Conservation (phyloP, 1,140 invertebrate genomes). For the Drosophila subobscura region DNA sequence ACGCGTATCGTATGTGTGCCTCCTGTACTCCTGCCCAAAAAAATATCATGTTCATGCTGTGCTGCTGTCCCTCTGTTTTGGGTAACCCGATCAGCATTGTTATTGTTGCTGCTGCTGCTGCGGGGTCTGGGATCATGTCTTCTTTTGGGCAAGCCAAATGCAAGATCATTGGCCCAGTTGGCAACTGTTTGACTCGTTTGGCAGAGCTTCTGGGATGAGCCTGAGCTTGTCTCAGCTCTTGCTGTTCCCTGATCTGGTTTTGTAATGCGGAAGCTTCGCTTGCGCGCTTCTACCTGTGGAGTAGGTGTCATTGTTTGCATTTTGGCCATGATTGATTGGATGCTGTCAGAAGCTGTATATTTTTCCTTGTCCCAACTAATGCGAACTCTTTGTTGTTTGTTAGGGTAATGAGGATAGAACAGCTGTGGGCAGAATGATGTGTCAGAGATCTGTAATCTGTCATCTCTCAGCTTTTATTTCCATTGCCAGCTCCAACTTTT, state of each 20-base stretch:
- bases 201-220: slow-evolving; percentile 36
- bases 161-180: slow-evolving; percentile 66
- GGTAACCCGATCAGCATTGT: slow-evolving; percentile 60
- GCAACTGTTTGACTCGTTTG: slow-evolving; percentile 55
- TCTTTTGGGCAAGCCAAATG: slow-evolving; percentile 54
- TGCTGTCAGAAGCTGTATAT: neutral
- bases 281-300: slow-evolving; percentile 27
- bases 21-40: slow-evolving; percentile 14
- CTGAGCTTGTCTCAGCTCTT: neutral
- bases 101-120: slow-evolving; percentile 20
- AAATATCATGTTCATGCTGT: slow-evolving; percentile 35
- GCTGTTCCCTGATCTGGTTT: slow-evolving; percentile 31
- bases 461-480: neutral
- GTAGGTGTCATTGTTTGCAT: slow-evolving; percentile 54
- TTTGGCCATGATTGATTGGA: slow-evolving; percentile 63
- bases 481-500: slow-evolving; percentile 4
- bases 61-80: slow-evolving; percentile 4
- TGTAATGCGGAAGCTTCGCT: slow-evolving; percentile 61
- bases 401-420: too few species aligned
- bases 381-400: slow-evolving; percentile 5
- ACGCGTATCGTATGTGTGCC: neutral
- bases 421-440: neutral
- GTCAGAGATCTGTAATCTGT: neutral
- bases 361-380: neutral
- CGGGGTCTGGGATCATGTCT: slow-evolving; percentile 53